Evolutionary conservation across 2,888 invertebrate genomes (phyloP), one percentile per base, ranked within the genome.

Genomic region (Drosophila fungiperda): DNA sequence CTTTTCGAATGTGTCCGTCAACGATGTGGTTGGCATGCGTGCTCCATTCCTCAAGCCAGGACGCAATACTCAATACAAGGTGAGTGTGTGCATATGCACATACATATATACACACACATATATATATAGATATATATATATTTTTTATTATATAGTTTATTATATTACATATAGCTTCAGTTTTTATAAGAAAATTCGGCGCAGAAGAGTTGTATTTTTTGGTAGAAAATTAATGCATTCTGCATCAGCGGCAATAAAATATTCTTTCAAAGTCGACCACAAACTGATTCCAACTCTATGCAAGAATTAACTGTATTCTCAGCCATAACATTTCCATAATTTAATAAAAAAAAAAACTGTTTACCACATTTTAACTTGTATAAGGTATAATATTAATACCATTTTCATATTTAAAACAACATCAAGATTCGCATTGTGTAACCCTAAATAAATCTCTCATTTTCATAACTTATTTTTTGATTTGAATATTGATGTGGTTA

Each of bases 21-120:
- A 95, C 62, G 97, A 98, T 90, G 95, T 98, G 45, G 96, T 97
- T 38, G 98, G 98, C 58, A 96, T 98, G 94, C 94, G 98, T 87
- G 98, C 97, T 12, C 98, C 98, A 3, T 98, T 97, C 93, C 94
- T 98, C 70, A 98, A 98, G 92, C 98, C 98, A n/a, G 98, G 98
- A 67, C 95, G 97, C 86, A 98, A 98, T 91, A 97, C 97, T 1
- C 98, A 98, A 93, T 98, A 97, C 92, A 97, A 98, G 94, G 97
- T 97, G 73, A 89, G 89, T 80, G 17, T 15, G 2, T 15, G 23
- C n/a, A n/a, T 11, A 23, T 29, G 15, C 15, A 12, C 20, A 62
- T 26, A 49, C 57, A 60, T 15, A 57, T 33, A 45, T 50, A 57
- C 45, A 53, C 58, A 67, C 42, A 66, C 26, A 52, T 33, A 40